Conservation (phyloP, 2,797 vertebrate genomes). For the Oryzias sinensis region DNA sequence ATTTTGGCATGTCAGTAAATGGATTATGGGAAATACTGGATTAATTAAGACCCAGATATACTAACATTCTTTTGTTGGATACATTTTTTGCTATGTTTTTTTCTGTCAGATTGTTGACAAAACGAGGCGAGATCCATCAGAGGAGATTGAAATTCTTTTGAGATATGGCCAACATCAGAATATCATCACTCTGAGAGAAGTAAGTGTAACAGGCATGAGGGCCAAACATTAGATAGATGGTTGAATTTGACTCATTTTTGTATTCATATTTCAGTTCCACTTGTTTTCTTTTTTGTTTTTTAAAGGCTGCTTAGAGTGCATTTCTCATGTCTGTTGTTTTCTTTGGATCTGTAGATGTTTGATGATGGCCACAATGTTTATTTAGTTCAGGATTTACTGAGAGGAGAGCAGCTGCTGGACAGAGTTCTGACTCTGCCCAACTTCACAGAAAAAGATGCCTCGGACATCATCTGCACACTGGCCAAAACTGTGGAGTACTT, state of each 20-base stretch:
- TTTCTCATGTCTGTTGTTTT: conserved; percentile 2
- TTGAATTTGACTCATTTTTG: not conserved
- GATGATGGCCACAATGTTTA: conserved; percentile 89
- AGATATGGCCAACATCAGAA: conserved; percentile 96
- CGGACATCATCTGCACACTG: conserved; percentile 87
- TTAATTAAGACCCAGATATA: not conserved
- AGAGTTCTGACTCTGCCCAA: conserved; percentile 83
- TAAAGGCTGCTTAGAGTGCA: not conserved
- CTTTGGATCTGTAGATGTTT: conserved; percentile 81
- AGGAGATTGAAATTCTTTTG: conserved; percentile 95
- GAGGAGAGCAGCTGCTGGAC: conserved; percentile 91
- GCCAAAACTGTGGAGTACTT: conserved; percentile 94
- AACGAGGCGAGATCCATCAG: conserved; percentile 90
- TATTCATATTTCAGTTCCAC: not conserved
- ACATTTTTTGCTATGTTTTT: not conserved
- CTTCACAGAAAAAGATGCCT: conserved; percentile 91
- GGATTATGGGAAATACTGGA: not conserved
- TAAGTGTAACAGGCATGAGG: conserved; percentile 68
- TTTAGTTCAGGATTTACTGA: conserved; percentile 92
- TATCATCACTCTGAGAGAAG: conserved; percentile 93
- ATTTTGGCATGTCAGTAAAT: not conserved
- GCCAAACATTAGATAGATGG: too few relatives aligned
- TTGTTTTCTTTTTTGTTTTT: not conserved
- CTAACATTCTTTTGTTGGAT: not conserved
- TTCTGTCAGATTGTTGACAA: conserved; percentile 88